Evolutionary conservation across 2,888 invertebrate genomes (phyloP), one percentile per base, ranked within the genome.

Genomic region (Watsonalla binaria): DNA sequence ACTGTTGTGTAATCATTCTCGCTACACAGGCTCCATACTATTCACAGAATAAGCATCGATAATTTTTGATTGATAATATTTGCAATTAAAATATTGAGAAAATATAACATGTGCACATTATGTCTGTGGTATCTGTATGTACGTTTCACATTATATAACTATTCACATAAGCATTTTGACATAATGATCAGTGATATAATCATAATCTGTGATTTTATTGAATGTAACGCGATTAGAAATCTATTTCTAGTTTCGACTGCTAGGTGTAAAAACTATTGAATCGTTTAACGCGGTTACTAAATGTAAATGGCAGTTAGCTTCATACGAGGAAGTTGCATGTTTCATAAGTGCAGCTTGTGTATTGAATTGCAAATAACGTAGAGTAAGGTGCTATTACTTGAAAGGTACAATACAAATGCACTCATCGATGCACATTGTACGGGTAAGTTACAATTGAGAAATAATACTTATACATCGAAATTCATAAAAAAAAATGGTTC

Each of bases 31-130:
- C 49, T 53, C 58, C 51, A 42, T 39, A 54, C 42, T 45, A 45
- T 45, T 13, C 14, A 46, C 14, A 51, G 50, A 54, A 61, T 64
- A 59, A 52, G 46, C 51, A 39, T 53, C 55, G 24, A 53, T 46
- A 58, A 49, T 48, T 51, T 51, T 55, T 37, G 47, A 52, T 45
- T 11, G 42, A 11, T 11, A 39, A 55, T 46, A 70, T 72, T 68
- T 61, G 68, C 66, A 74, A 67, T 68, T 70, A 53, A 66, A 66
- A 72, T 71, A 55, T 57, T 60, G 65, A 60, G 66, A 69, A 69
- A 70, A 61, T 54, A 49, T 63, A 56, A 55, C 47, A 52, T 51
- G 55, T 53, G 62, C 6, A 11, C 39, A 52, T 50, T 46, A 24
- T 37, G n/a, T 24, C 45, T 15, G 51, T 48, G 48, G 37, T 48